Evolutionary conservation across 2,797 vertebrate genomes (phyloP).

Genomic region (Cossypha caffra): DNA sequence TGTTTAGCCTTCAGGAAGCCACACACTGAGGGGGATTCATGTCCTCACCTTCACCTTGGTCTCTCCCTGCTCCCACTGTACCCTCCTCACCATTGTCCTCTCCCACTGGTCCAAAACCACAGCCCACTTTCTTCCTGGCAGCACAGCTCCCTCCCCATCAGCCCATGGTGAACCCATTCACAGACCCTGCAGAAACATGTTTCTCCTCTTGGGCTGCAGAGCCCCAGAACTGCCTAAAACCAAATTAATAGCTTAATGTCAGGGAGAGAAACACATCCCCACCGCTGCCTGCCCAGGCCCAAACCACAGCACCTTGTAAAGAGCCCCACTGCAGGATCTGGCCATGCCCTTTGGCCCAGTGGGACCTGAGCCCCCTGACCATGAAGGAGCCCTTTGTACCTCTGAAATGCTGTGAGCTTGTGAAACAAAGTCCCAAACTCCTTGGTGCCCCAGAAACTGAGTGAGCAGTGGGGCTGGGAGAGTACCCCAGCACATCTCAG

Average conservation of each 20-base stretch:
- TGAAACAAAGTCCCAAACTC: conserved; percentile 9
- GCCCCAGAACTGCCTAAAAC: neutral
- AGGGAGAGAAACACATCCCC: neutral
- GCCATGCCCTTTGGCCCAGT: neutral
- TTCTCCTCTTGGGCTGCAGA: neutral
- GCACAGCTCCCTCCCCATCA: neutral
- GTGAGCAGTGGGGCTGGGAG: conserved; percentile 12
- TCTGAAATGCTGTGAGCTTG: conserved; percentile 19
- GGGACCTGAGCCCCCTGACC: neutral
- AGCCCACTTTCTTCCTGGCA: neutral
- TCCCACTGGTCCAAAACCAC: neutral
- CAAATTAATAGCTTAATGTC: neutral
- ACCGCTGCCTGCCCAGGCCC: neutral
- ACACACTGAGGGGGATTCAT: accelerated
- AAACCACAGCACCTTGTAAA: neutral
- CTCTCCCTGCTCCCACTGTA: neutral
- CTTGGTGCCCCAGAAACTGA: conserved; percentile 25
- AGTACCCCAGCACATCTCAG: conserved; percentile 12
- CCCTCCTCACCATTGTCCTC: neutral
- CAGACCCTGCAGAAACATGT: neutral
- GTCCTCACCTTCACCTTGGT: neutral
- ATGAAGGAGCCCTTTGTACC: neutral
- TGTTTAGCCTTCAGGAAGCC: neutral
- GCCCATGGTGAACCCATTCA: neutral
- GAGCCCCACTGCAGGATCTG: neutral